Conservation (phyloP, 2,888 invertebrate species). For the Operophtera brumata region DNA sequence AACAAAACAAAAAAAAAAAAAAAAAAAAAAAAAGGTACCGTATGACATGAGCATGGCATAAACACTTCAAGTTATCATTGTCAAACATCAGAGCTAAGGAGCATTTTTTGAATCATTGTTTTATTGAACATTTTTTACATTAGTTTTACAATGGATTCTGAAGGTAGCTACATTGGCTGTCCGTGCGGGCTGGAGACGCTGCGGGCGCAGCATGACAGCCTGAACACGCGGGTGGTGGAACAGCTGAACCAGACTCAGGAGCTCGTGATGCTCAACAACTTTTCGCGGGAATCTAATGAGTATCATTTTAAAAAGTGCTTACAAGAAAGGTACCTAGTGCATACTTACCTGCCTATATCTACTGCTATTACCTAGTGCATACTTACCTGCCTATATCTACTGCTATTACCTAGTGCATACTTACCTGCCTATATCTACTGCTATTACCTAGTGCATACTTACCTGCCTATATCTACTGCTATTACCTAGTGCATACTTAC, state of each 20-base stretch:
- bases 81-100: background rate
- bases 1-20: no score
- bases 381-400: no score
- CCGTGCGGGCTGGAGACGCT: constrained; percentile 43
- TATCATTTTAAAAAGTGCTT: constrained; percentile 57
- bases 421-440: no score
- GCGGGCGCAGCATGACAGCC: constrained; percentile 46
- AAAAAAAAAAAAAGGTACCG: no score
- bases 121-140: constrained; percentile 7
- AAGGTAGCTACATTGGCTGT: constrained; percentile 51
- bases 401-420: no score
- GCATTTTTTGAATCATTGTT: constrained; percentile 5
- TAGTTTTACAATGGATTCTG: constrained; percentile 44
- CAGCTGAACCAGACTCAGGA: constrained; percentile 63
- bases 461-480: no score
- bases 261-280: constrained; percentile 61
- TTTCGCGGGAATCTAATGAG: constrained; percentile 63
- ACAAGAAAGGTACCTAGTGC: constrained; percentile 50
- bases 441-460: no score
- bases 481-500: no score
- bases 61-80: no score
- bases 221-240: constrained; percentile 60
- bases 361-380: no score
- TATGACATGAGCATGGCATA: no score
- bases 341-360: no score